Evolutionary conservation across 53 echinoderm and acorn worm genomes (phyloP).

Genomic region (Temnopleurus reevesii): DNA sequence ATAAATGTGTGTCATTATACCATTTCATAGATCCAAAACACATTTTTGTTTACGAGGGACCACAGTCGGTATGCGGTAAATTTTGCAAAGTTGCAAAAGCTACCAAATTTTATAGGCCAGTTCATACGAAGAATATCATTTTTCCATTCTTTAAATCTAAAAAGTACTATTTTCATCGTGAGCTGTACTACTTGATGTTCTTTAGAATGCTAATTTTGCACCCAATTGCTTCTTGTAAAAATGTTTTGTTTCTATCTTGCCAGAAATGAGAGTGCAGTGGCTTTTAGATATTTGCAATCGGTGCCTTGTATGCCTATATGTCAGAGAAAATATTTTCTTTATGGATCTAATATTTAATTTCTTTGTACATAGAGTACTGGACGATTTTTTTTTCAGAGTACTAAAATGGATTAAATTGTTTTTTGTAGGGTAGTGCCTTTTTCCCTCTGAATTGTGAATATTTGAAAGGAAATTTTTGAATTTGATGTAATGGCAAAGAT

Average conservation of each 20-base stretch:
- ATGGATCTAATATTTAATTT: not conserved
- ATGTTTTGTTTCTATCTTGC: constrained; percentile 18
- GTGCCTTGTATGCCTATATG: constrained; percentile 33
- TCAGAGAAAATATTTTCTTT: constrained; percentile 3
- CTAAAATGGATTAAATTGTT: not conserved
- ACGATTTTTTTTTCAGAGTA: not conserved
- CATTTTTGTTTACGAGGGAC: no score
- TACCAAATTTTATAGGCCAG: no score
- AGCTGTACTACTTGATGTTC: not conserved
- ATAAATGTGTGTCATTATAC: no score
- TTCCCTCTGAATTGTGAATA: constrained; percentile 21
- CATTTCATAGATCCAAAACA: no score
- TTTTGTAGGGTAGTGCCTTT: constrained; percentile 47
- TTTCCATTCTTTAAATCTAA: not conserved
- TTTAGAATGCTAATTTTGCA: not conserved
- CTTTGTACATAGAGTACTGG: constrained; percentile 14
- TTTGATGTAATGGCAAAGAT: not conserved
- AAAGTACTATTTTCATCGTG: not conserved
- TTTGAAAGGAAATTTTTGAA: not conserved
- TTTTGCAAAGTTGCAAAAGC: no score
- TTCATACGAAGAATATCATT: no score
- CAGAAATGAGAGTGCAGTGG: constrained; percentile 49
- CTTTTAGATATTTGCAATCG: constrained; percentile 37
- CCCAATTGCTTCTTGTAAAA: not conserved
- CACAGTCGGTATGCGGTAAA: no score